phyloP scores from a whole-genome alignment of 2,888 invertebrate genomes.

The Drosophila mayaguana region DNA sequence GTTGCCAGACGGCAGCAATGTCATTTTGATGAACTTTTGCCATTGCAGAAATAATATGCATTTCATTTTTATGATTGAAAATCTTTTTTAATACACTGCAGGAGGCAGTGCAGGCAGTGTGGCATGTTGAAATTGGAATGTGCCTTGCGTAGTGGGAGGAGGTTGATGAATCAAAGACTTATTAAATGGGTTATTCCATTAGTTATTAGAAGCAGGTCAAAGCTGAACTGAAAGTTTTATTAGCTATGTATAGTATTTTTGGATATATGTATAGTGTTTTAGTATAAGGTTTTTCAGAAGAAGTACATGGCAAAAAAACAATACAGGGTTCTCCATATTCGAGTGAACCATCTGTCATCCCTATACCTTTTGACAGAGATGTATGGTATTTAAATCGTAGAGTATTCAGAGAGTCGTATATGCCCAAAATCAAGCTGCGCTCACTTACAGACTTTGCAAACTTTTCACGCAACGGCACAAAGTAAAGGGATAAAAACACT shows the following conservation, averaged over 20 bases:
- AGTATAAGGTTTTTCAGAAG: no score
- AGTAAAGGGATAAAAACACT: slow-evolving; percentile 39
- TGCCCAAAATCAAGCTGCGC: background rate
- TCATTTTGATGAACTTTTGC: slow-evolving; percentile 73
- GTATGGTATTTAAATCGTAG: background rate
- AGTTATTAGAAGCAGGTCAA: background rate
- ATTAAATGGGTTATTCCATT: background rate
- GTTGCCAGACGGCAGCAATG: slow-evolving; percentile 46
- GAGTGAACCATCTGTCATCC: no score
- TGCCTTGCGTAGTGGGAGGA: background rate
- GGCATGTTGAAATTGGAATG: background rate
- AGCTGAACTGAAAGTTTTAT: background rate
- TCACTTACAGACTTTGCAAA: slow-evolving; percentile 22
- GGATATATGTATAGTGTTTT: no score
- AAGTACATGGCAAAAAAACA: no score
- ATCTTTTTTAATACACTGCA: slow-evolving; percentile 43
- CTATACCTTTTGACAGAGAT: no score
- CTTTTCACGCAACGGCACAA: slow-evolving; percentile 32
- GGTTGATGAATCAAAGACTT: background rate
- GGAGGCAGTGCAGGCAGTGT: background rate
- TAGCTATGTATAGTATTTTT: background rate
- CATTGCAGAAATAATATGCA: slow-evolving; percentile 25
- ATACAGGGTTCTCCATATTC: no score
- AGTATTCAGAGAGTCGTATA: slow-evolving; percentile 10
- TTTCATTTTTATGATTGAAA: slow-evolving; percentile 22